These are phyloP conservation scores for Zosterops borbonicus DNA, from an alignment of 2,113 vertebrate genomes.

Conservation along the genomic window DNA sequence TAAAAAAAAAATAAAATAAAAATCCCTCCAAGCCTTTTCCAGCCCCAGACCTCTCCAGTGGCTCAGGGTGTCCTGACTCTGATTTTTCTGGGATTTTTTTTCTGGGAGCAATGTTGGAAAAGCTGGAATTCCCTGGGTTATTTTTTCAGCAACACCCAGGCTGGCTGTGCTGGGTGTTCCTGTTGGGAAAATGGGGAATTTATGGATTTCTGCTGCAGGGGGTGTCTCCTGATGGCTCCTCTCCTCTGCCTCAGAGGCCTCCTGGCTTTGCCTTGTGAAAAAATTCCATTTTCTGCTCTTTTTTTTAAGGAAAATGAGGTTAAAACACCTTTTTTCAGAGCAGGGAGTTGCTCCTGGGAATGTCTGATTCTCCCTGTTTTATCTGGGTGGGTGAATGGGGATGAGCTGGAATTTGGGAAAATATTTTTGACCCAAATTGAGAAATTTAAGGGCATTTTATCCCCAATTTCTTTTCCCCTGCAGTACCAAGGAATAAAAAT, in stretches of 20 bases:
- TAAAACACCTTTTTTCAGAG: background rate
- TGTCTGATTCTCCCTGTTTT: background rate
- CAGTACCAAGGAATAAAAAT: background rate
- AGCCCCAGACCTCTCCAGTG: too few species aligned
- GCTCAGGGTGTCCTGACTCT: accelerated
- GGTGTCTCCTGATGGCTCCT: background rate
- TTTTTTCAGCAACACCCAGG: background rate
- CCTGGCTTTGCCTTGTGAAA: background rate
- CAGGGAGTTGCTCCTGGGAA: background rate
- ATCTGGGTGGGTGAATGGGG: too few species aligned
- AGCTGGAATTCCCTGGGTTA: background rate
- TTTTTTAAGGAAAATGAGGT: background rate
- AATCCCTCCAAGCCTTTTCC: background rate
- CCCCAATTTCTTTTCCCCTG: background rate
- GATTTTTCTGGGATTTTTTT: background rate
- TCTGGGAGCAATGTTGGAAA: background rate
- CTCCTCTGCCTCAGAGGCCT: background rate
- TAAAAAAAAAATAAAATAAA: background rate
- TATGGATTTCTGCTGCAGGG: accelerated
- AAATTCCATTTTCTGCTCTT: background rate
- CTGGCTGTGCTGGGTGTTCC: background rate
- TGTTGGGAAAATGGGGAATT: background rate
- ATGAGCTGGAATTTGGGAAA: background rate
- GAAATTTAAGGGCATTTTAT: background rate
- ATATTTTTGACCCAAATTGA: background rate